Evolutionary conservation across 2,888 invertebrate species (phyloP).

Genomic region (Diarsia mendica): DNA sequence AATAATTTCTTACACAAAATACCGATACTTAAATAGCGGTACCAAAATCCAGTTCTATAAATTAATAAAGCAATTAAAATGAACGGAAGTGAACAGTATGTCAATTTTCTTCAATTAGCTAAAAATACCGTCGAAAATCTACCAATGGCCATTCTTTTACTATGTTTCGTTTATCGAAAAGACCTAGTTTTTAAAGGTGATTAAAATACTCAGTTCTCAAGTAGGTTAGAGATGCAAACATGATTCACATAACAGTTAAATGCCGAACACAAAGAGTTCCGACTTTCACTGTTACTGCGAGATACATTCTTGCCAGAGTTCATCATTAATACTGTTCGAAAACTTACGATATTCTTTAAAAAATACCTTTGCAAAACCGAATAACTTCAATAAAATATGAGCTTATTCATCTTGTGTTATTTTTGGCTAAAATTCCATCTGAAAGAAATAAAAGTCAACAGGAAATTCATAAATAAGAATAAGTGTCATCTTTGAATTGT

Average conservation of each 20-base stretch:
- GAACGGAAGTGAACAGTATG: not conserved
- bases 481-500: not conserved
- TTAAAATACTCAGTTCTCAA: conserved; percentile 28
- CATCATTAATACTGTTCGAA: conserved; percentile 12
- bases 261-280: conserved; percentile 48
- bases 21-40: not conserved
- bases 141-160: not conserved
- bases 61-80: conserved; percentile 1
- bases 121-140: no score
- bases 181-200: conserved; percentile 17
- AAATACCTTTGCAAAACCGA: not conserved
- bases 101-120: conserved; percentile 1
- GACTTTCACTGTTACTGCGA: conserved; percentile 56
- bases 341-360: not conserved
- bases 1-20: not conserved
- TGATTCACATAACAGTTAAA: conserved; percentile 63
- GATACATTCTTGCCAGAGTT: conserved; percentile 28
- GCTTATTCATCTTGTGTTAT: not conserved
- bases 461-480: not conserved
- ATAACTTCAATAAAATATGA: not conserved
- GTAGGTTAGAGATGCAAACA: conserved; percentile 58
- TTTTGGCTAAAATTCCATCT: not conserved
- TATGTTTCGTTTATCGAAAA: conserved; percentile 1
- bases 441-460: not conserved
- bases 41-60: not conserved